phyloP scores from a whole-genome alignment of 2,113 vertebrate genomes.

The Barbus barbus region DNA sequence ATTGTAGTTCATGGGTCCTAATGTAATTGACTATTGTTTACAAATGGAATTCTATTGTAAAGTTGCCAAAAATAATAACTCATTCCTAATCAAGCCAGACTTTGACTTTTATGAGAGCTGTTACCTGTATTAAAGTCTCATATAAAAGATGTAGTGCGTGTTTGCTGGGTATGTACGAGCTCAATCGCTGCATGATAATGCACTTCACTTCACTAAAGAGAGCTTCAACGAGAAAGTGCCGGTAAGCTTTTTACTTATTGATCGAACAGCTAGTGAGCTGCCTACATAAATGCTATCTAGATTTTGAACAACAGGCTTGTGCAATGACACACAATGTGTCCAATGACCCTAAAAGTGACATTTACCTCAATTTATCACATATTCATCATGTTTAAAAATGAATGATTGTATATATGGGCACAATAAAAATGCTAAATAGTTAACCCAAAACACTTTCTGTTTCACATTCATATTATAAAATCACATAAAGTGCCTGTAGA shows the following conservation, averaged over 20 bases:
- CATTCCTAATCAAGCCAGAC: no score
- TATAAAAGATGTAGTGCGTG: neutral
- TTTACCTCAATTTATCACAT: neutral
- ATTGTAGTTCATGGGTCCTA: neutral
- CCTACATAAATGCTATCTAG: neutral
- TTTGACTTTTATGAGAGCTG: neutral
- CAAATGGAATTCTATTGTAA: neutral
- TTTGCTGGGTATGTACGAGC: neutral
- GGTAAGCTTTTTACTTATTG: neutral
- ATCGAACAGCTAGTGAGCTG: neutral
- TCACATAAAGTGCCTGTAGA: neutral
- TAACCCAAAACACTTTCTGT: neutral
- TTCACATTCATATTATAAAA: neutral
- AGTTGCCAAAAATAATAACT: no score
- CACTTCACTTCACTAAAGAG: no score
- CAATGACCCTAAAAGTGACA: neutral
- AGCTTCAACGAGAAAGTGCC: neutral
- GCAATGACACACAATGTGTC: neutral
- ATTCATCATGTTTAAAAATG: neutral
- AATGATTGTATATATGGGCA: no score
- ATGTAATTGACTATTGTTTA: neutral
- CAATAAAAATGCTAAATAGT: no score
- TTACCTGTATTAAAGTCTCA: neutral
- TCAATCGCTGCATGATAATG: neutral
- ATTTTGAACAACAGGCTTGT: neutral